These are phyloP conservation scores for Synergus gifuensis DNA, from an alignment of 2,888 invertebrate species.

Conservation along the genomic window DNA sequence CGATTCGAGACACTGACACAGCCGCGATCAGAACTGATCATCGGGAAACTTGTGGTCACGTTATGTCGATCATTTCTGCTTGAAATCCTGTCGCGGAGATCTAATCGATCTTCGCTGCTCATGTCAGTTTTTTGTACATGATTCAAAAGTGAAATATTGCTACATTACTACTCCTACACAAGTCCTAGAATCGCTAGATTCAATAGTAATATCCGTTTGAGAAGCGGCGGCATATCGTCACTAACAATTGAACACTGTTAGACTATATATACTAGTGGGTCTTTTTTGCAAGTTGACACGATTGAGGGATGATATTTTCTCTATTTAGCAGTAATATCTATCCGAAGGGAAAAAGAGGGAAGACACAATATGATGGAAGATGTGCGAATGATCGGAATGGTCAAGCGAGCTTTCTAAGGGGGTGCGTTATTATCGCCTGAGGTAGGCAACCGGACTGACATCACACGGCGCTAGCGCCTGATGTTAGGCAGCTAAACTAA, in stretches of 20 bases:
- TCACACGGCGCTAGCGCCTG: constrained; percentile 59
- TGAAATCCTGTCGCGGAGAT: constrained; percentile 40
- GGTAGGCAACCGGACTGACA: constrained; percentile 69
- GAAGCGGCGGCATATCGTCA: constrained; percentile 31
- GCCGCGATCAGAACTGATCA: constrained; percentile 43
- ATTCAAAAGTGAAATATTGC: background rate
- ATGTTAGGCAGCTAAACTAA: constrained; percentile 58
- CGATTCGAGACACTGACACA: background rate
- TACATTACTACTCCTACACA: background rate
- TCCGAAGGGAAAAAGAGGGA: background rate
- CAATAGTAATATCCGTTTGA: constrained; percentile 27
- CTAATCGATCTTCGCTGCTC: constrained; percentile 37
- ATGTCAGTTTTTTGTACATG: constrained; percentile 39
- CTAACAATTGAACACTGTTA: constrained; percentile 10
- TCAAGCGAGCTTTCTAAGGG: constrained; percentile 50
- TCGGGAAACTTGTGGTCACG: constrained; percentile 51
- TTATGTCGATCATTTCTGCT: constrained; percentile 60
- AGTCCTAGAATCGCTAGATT: background rate
- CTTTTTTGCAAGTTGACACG: background rate
- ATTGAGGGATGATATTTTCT: background rate
- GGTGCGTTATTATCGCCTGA: constrained; percentile 62
- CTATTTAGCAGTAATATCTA: background rate
- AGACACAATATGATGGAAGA: constrained; percentile 40
- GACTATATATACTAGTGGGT: background rate
- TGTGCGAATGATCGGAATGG: constrained; percentile 41